phyloP scores from a whole-genome alignment of 2,888 invertebrate species.

The Dione vanillae region DNA sequence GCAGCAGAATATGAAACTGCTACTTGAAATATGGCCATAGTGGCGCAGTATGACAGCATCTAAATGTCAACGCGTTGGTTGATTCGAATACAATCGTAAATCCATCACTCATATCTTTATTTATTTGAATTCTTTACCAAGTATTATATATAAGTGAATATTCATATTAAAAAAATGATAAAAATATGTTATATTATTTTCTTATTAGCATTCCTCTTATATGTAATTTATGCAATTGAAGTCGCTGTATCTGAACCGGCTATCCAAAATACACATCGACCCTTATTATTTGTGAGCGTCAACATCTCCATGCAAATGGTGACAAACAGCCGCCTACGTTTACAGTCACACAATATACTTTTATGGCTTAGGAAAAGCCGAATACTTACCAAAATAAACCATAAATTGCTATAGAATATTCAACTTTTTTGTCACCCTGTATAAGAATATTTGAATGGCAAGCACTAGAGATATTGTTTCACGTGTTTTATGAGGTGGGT shows the following conservation, averaged over 20 bases:
- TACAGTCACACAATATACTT: slow-evolving; percentile 83
- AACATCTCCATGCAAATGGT: slow-evolving; percentile 81
- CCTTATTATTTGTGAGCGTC: slow-evolving; percentile 45
- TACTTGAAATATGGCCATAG: too few relatives aligned
- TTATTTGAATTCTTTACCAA: too few relatives aligned
- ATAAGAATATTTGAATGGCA: slow-evolving; percentile 40
- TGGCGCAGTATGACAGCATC: too few relatives aligned
- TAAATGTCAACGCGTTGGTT: too few relatives aligned
- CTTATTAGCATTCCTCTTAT: not conserved
- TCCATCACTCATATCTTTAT: too few relatives aligned
- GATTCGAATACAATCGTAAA: too few relatives aligned
- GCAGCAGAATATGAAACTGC: too few relatives aligned
- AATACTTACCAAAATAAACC: slow-evolving; percentile 56
- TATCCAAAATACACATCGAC: slow-evolving; percentile 42
- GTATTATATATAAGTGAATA: too few relatives aligned
- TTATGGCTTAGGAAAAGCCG: slow-evolving; percentile 79
- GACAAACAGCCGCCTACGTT: slow-evolving; percentile 79
- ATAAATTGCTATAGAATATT: slow-evolving; percentile 43
- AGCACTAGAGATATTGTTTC: slow-evolving; percentile 76
- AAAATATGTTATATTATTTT: too few relatives aligned
- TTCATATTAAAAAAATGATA: too few relatives aligned
- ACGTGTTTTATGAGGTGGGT: slow-evolving; percentile 83
- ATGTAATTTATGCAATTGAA: not conserved
- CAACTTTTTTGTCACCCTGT: slow-evolving; percentile 45
- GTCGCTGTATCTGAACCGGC: slow-evolving; percentile 35